Base-by-base conservation (phyloP, 2,888 invertebrate genomes). In the Apotomis capreana region DNA sequence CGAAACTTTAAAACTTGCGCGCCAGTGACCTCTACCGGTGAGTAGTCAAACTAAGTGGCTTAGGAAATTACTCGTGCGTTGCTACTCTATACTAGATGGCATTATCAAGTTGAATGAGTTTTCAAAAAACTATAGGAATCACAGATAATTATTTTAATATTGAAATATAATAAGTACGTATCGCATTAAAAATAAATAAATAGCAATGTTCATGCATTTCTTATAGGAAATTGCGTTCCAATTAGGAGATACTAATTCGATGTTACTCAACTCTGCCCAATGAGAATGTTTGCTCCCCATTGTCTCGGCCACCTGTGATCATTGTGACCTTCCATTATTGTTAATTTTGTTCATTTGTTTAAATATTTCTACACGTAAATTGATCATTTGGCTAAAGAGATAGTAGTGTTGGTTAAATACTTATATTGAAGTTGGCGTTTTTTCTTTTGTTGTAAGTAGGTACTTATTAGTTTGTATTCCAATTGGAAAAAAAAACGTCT, bases 1-100 rank as follows among this genome's bases (percentile, higher is more conserved):
- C 78, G 62, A 77, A 86, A 83, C 79, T 85, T 85, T 76, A 79
- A 84, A 84, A 81, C 76, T 80, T 74, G 69, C 70, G 64, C 74
- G 75, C 79, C 78, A 76, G 85, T 88, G 92, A 89, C 92, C 90
- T 90, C 92, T 92, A 78, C 79, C 79, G 89, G 76, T 78, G 84
- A 90, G 88, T 89, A 87, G 92, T 78, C 46, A 76, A 80, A 86
- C 81, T 82, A 81, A 77, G 74, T 83, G 73, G 74, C 78, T 76
- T 74, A 78, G 74, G 70, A 77, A 73, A 76, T 76, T 78, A 79
- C 71, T 46, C 51, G 74, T 65, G 49, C 64, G 67, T 69, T 64
- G 51, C 84, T 83, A 79, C 77, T 80, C 71, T 75, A 78, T 87
- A 79, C 85, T 77, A 93, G 92, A 91, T 91, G 92, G 89, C 92